Evolutionary conservation across 2,113 vertebrate genomes (phyloP), one percentile per base, ranked within the genome.

Genomic region (Atlantisia rogersi): DNA sequence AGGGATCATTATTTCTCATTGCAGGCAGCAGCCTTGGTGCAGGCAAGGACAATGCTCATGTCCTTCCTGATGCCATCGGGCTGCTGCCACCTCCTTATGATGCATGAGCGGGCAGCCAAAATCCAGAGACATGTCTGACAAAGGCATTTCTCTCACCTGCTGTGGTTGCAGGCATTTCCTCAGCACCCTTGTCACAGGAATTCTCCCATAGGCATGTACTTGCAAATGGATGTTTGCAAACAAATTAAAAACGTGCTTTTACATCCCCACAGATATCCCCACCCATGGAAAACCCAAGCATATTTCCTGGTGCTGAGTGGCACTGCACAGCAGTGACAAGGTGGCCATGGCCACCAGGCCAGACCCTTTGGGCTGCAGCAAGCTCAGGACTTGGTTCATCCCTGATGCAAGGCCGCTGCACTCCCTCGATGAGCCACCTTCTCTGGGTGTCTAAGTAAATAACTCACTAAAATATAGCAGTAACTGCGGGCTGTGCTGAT

Each of bases 1-100:
- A 28, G 42, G 70, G 85, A 40, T 96, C 86, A 64, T 88, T 90
- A 52, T 70, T 77, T 95, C 82, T 52, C n/a, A 71, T 83, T 76
- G 24, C 44, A 94, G 69, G 48, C 83, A 79, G 35, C 67, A 65
- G 88, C 85, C 82, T 78, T 4, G 2, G 62, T 28, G 24, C 65
- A 31, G 11, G 13, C 56, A 32, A 69, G 65, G 90, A 95, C 42
- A 8, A 44, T 8, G 73, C 85, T 93, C 93, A 83, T 95, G 88
- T 75, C 52, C 37, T 59, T 68, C 85, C 64, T 69, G 82, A 85
- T 8, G 8, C 81, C 88, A 48, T 65, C 10, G 0, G 21, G 73
- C 24, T 19, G 5, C 48, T 12, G 39, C 26, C 2, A 5, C 25
- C 68, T 58, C 35, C 1, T 0, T 5, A 48, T 5, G 12, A 15